Evolutionary conservation across 2,888 invertebrate genomes (phyloP).

Genomic region (Tholera decimalis): DNA sequence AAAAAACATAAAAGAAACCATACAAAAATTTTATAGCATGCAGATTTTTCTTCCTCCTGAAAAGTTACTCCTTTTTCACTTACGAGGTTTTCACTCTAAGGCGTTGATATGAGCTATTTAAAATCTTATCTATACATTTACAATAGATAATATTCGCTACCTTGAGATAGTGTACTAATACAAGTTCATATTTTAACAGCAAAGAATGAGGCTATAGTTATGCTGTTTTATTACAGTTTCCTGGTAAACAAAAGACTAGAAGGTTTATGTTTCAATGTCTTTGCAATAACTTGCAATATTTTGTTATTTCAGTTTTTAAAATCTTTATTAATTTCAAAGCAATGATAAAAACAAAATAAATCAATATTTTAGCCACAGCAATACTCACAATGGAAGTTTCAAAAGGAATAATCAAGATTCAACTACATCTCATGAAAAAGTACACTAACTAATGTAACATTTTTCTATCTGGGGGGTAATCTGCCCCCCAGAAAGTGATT

Average conservation of each 20-base stretch:
- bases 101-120: conserved; percentile 10
- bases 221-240: conserved; percentile 37
- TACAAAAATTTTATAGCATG: too few species aligned
- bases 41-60: too few species aligned
- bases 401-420: background rate
- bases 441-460: background rate
- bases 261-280: conserved; percentile 35
- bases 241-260: conserved; percentile 24
- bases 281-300: background rate
- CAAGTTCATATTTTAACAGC: conserved; percentile 7
- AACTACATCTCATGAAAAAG: background rate
- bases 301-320: conserved; percentile 18
- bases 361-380: background rate
- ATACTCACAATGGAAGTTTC: background rate
- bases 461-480: conserved; percentile 41
- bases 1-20: too few species aligned
- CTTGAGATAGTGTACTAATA: conserved; percentile 27
- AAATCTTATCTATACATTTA: background rate
- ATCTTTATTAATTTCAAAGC: conserved; percentile 13
- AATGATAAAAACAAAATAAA: conserved; percentile 23
- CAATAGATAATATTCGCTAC: conserved; percentile 3
- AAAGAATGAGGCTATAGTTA: conserved; percentile 14
- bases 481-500: background rate
- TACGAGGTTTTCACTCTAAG: too few species aligned
- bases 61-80: too few species aligned